Percentiles rank a stretch among this genome's conserved stretches.
Conservation (phyloP, 1,140 invertebrate species). For the Cephus cinctus region DNA sequence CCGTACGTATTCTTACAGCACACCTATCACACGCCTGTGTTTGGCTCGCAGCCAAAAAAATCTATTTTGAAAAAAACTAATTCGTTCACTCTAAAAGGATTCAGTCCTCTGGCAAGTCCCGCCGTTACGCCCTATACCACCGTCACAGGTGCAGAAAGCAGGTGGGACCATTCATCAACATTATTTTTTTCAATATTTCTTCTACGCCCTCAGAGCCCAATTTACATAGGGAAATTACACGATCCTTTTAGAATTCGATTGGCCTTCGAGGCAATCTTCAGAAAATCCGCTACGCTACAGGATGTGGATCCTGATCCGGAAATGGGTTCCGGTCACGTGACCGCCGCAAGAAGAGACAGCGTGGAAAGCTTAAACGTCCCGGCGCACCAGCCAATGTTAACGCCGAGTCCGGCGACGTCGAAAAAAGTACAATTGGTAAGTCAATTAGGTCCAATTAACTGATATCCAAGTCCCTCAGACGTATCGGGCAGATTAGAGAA, state of each 20-base stretch:
- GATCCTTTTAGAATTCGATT: constrained; percentile 67
- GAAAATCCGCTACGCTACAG: constrained; percentile 78
- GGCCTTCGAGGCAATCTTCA: constrained; percentile 89
- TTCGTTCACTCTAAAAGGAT: constrained; percentile 79
- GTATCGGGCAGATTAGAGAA: too few relatives aligned
- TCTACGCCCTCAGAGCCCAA: neutral
- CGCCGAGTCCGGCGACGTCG: constrained; percentile 66
- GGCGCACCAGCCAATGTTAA: constrained; percentile 41
- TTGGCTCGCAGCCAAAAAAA: constrained; percentile 71
- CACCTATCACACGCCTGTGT: constrained; percentile 58
- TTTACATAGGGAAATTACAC: constrained; percentile 7
- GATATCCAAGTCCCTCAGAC: too few relatives aligned
- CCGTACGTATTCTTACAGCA: constrained; percentile 28
- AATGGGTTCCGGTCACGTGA: constrained; percentile 50
- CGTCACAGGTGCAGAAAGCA: constrained; percentile 81
- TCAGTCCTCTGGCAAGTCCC: constrained; percentile 67
- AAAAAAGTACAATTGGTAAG: constrained; percentile 90
- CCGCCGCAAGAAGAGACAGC: constrained; percentile 43
- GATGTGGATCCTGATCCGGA: constrained; percentile 74
- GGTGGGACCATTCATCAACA: constrained; percentile 47
- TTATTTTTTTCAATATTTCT: constrained; percentile 11
- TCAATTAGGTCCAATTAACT: too few relatives aligned
- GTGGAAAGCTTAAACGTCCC: constrained; percentile 37
- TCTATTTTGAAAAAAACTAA: constrained; percentile 92
- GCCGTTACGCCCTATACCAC: constrained; percentile 77